Evolutionary conservation across 2,888 invertebrate species (phyloP).

Genomic region (Laspeyria flexula): DNA sequence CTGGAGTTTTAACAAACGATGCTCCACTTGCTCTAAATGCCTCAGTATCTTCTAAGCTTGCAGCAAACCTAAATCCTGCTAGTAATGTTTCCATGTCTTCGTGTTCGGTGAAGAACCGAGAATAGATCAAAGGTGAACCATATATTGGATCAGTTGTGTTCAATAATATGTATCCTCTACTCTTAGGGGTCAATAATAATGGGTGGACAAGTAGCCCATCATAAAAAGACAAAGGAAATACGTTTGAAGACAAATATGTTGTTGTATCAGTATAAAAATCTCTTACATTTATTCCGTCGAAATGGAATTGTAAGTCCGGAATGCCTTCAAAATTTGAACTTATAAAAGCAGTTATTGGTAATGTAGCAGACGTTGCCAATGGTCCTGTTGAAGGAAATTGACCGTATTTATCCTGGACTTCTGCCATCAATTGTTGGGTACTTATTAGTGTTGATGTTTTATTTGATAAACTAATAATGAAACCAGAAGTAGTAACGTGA

Average conservation of each 20-base stretch:
- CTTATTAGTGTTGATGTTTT: constrained; percentile 80
- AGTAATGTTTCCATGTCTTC: constrained; percentile 88
- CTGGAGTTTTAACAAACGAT: constrained; percentile 80
- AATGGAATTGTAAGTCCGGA: constrained; percentile 89
- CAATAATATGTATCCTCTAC: constrained; percentile 87
- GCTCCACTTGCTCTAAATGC: constrained; percentile 86
- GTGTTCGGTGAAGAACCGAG: constrained; percentile 88
- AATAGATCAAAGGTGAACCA: constrained; percentile 90
- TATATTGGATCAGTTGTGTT: constrained; percentile 89
- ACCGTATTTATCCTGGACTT: constrained; percentile 73
- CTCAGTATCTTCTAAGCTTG: constrained; percentile 86
- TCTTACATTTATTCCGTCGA: constrained; percentile 85
- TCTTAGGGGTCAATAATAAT: constrained; percentile 87
- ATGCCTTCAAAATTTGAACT: constrained; percentile 83
- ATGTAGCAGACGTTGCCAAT: constrained; percentile 81
- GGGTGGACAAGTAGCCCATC: constrained; percentile 87
- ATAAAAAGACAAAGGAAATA: constrained; percentile 87
- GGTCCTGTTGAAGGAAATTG: constrained; percentile 78
- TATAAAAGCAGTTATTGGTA: constrained; percentile 87
- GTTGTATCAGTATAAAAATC: constrained; percentile 87
- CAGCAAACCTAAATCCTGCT: constrained; percentile 86
- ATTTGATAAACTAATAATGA: constrained; percentile 78
- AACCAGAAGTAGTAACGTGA: constrained; percentile 88
- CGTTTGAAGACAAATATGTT: constrained; percentile 73
- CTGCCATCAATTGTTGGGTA: constrained; percentile 67